Conservation (phyloP, 2,888 invertebrate genomes). For the Seira musarum region DNA sequence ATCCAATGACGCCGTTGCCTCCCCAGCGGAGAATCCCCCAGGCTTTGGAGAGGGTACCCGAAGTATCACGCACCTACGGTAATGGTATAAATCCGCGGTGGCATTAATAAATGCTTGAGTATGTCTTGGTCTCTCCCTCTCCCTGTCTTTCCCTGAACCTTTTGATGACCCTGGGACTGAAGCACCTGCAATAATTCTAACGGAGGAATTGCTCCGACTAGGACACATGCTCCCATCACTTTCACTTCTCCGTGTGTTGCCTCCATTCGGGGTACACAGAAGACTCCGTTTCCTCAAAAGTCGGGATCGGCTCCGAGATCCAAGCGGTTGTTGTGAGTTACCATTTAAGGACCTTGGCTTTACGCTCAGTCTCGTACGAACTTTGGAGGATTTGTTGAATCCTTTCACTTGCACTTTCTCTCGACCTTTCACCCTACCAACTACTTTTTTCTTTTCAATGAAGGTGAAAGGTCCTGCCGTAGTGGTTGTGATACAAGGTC, state of each 20-base stretch:
- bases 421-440: constrained; percentile 43
- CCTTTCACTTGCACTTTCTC: constrained; percentile 22
- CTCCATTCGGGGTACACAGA: constrained; percentile 47
- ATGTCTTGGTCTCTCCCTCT: constrained; percentile 44
- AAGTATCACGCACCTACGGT: constrained; percentile 51
- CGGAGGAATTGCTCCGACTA: constrained; percentile 59
- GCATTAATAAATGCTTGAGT: constrained; percentile 58
- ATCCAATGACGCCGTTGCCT: background rate
- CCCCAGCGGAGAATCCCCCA: background rate
- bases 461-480: constrained; percentile 27
- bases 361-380: constrained; percentile 63
- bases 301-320: constrained; percentile 59
- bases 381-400: constrained; percentile 62
- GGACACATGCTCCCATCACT: constrained; percentile 58
- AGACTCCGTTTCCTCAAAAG: constrained; percentile 55
- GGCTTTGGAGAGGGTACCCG: constrained; percentile 51
- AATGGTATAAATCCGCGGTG: constrained; percentile 56
- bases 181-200: constrained; percentile 48
- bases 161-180: constrained; percentile 19
- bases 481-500: background rate
- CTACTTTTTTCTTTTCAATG: background rate
- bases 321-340: constrained; percentile 45
- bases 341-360: constrained; percentile 57
- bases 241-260: constrained; percentile 52
- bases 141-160: constrained; percentile 43